These are phyloP conservation scores for Acipenser transmontanus DNA, from an alignment of 2,797 vertebrate species.

Conservation along the genomic window DNA sequence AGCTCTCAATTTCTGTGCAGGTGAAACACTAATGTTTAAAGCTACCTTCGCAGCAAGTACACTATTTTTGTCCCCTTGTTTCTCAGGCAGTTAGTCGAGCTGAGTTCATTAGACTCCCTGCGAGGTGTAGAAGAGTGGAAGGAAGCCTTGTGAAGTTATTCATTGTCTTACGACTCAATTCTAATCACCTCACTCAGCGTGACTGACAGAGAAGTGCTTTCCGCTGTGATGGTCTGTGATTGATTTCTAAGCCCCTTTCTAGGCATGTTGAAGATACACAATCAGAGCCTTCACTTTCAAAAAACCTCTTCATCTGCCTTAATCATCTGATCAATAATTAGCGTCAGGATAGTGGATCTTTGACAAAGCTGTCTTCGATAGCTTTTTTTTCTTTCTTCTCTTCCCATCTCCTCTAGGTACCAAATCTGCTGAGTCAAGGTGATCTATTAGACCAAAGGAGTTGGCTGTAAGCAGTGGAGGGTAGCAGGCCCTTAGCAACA, in stretches of 20 bases:
- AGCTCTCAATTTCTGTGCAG: constrained; percentile 21
- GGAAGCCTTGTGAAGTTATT: constrained; percentile 78
- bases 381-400: constrained; percentile 51
- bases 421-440: constrained; percentile 89
- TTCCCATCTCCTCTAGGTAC: constrained; percentile 50
- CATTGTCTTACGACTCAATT: constrained; percentile 92
- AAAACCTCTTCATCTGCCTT: constrained; percentile 91
- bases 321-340: constrained; percentile 96
- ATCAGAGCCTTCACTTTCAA: constrained; percentile 80
- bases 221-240: constrained; percentile 85
- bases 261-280: constrained; percentile 75
- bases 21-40: constrained; percentile 20
- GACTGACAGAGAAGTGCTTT: constrained; percentile 89
- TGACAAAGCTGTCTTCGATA: constrained; percentile 66
- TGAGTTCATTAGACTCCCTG: constrained; percentile 82
- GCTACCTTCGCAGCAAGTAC: constrained; percentile 9
- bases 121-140: constrained; percentile 66
- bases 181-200: constrained; percentile 88
- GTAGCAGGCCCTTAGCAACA: constrained; percentile 58
- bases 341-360: constrained; percentile 69
- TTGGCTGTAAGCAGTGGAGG: constrained; percentile 55
- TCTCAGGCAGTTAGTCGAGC: constrained; percentile 57
- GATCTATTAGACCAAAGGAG: constrained; percentile 71
- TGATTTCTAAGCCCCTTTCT: constrained; percentile 78
- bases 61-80: constrained; percentile 20